Base-by-base conservation (phyloP, 1,140 invertebrate genomes). In the Neuroterus valhalla region DNA sequence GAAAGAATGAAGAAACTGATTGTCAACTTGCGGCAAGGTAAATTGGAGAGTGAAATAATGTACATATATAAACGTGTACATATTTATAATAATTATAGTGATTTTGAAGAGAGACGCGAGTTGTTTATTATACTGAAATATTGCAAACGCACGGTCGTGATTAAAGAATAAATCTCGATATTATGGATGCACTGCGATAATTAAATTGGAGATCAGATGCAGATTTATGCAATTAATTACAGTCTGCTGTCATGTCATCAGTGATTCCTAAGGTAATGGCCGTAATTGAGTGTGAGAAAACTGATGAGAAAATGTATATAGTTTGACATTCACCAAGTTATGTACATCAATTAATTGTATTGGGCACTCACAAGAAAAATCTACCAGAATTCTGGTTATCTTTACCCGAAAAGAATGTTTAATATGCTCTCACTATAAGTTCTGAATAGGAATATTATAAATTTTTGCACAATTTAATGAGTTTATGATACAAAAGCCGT, bases 201-300 rank as follows among this genome's bases (percentile, higher is more conserved):
- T 52, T n/a, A 52, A 52, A 45, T 11, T 45, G 44, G 8, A 52
- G 10, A 52, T 52, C 3, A 52, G 66, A 76, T 76, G 74, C 74
- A 76, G 26, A 76, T 76, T 76, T 76, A 76, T 76, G 70, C 74
- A 72, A 72, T 76, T 50, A 76, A 76, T 76, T 72, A 71, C 48
- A 38, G 17, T 42, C 69, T 76, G 45, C 48, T 72, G 66, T 69
- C 70, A 15, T 31, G 11, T n/a, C 44, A 71, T 62, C 38, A 68
- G n/a, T 66, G 68, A 75, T 75, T 70, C 62, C 45, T 66, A 55
- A 68, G 55, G 48, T 75, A 75, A 75, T 21, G 73, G 26, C 46
- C 19, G 44, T 23, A 43, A 62, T 62, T 62, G 23, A 4, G 14
- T 15, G 23, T 15, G 21, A 62, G 52, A 62, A 31, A 48, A 8